Evolutionary conservation across 1,140 invertebrate genomes (phyloP).

Genomic region (Goniozus legneri): DNA sequence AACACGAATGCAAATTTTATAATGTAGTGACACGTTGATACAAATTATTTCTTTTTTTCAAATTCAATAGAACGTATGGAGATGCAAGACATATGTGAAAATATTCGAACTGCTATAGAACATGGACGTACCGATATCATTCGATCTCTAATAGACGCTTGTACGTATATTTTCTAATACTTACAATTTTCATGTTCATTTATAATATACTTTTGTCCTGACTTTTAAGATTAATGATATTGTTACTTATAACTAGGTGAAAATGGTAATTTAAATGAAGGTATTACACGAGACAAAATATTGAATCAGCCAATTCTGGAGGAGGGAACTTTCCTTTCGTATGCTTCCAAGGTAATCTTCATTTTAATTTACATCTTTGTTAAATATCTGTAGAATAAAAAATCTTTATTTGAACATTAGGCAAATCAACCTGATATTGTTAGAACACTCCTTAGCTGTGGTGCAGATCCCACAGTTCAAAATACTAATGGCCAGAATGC

Average conservation of each 20-base stretch:
- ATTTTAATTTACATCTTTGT: not conserved
- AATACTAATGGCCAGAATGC: constrained; percentile 59
- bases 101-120: constrained; percentile 58
- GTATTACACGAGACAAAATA: constrained; percentile 53
- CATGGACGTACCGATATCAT: constrained; percentile 63
- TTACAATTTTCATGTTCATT: constrained; percentile 4
- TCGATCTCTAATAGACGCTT: constrained; percentile 59
- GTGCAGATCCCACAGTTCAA: constrained; percentile 60
- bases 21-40: too few relatives aligned
- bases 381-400: not conserved
- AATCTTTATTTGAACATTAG: constrained; percentile 35
- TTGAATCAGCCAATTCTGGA: constrained; percentile 54
- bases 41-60: too few relatives aligned
- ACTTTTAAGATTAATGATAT: constrained; percentile 4
- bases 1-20: too few relatives aligned
- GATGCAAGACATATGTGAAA: constrained; percentile 54
- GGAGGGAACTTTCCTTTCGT: constrained; percentile 62
- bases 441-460: constrained; percentile 58
- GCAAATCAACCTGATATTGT: constrained; percentile 60
- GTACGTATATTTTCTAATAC: constrained; percentile 48
- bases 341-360: constrained; percentile 59
- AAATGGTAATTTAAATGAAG: constrained; percentile 37
- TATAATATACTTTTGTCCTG: not conserved
- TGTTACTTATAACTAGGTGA: constrained; percentile 26
- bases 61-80: constrained; percentile 15